Base-by-base conservation (phyloP, 2,888 invertebrate genomes). In the Ferrisia virgata region DNA sequence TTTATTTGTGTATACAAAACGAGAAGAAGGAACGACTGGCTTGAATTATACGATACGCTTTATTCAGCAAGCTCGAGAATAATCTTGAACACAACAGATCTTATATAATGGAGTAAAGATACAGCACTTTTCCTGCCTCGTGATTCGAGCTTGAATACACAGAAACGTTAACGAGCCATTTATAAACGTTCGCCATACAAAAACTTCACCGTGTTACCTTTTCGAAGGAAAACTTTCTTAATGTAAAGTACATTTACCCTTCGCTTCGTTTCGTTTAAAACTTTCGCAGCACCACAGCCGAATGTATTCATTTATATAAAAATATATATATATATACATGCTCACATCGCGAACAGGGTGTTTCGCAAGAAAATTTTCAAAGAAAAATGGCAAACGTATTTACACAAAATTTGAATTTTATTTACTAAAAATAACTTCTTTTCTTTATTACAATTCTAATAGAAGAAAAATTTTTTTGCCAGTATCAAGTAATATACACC, bases 151-250 rank as follows among this genome's bases (percentile, higher is more conserved):
- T 64, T n/a, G 64, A 64, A 64, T 64, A 64, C 64, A 64, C 28
- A 76, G 72, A 76, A 64, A 76, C 72, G 72, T 76, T 76, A 76
- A 76, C 72, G 72, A 76, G 72, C 72, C 72, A 76, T 76, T 76
- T 76, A 76, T 36, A 36, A 76, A 76, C 33, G 72, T 76, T 76
- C 72, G 72, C 36, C 36, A 36, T 76, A 76, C 72, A 76, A 76
- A 72, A 76, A 76, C 36, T 76, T 36, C 36, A 15, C 2, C 33
- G 72, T 33, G 72, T 72, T 76, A 76, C 72, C 72, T 76, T 64
- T 76, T 76, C 72, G 36, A 76, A 76, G 72, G 72, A 18, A 36
- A 76, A 76, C 72, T 76, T 76, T 76, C 72, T 76, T 76, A 76
- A 76, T 76, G 72, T 76, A 76, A 76, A 36, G 72, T 36, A 76